Base-by-base conservation (phyloP, 2,797 vertebrate species). In the Diglossa cyanea region DNA sequence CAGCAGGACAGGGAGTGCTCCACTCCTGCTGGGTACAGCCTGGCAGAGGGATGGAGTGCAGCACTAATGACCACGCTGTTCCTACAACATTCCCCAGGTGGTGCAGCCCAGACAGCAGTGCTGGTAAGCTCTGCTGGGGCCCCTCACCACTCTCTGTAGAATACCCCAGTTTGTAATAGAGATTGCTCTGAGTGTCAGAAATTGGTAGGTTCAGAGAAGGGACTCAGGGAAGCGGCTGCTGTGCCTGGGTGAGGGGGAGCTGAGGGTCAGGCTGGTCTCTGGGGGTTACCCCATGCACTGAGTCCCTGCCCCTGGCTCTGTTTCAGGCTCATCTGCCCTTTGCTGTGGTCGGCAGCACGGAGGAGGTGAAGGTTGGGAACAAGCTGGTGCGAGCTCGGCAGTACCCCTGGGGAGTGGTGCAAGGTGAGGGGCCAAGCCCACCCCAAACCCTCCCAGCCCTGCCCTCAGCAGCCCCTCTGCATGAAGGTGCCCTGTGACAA, bases 301-400 rank as follows among this genome's bases (percentile, higher is more conserved):
- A 88, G 42, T 28, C 33, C 30, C 86, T 33, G 55, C 40, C 70
- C 57, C 26, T n/a, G 67, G 19, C 76, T 96, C 54, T 73, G 61
- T 97, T 96, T 10, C 94, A 99, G 99, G 99, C 99, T 71, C 99
- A 99, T 96, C 98, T 99, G 93, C 99, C 99, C 4, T 99, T 99
- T 6, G 99, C 99, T 8, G 99, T 99, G 88, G 99, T 99, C 1
- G 99, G 99, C 82, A 99, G 99, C 96, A 98, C 99, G 5, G 99
- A 99, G 95, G 99, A 99, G 97, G 99, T 99, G 88, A 99, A 99
- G 92, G 99, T 99, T 72, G 99, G 99, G 24, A 99, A 99, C 98
- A 99, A 99, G 97, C 98, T 99, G 48, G 99, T 99, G 95, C 97
- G 99, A 96, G 99, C 99, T 76, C 98, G 99, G 83, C 99, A 99